phyloP scores from a whole-genome alignment of 1,140 invertebrate species.

The Drosophila truncata region DNA sequence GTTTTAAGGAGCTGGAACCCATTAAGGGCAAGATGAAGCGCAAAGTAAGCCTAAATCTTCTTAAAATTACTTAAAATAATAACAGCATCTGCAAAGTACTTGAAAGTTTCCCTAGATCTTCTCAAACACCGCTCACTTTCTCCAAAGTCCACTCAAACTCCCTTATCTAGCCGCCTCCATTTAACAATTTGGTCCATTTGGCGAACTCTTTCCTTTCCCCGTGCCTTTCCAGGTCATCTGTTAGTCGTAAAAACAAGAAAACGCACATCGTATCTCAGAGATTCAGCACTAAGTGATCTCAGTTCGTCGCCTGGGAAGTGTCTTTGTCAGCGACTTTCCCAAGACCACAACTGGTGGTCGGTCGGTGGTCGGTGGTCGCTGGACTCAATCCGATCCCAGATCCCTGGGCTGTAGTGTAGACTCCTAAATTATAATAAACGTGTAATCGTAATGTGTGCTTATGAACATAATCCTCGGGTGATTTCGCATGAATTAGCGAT shows the following conservation, averaged over 20 bases:
- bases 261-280: conserved; percentile 22
- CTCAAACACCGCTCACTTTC: conserved; percentile 8
- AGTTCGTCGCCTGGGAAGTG: conserved; percentile 14
- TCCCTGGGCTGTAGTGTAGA: conserved; percentile 58
- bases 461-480: conserved; percentile 82
- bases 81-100: background rate
- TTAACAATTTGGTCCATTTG: conserved; percentile 24
- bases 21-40: background rate
- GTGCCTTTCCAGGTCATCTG: conserved; percentile 22
- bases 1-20: background rate
- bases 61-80: background rate
- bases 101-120: background rate
- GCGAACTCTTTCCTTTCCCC: conserved; percentile 15
- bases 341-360: conserved; percentile 22
- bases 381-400: conserved; percentile 19
- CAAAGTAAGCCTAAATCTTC: background rate
- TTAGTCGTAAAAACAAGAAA: conserved; percentile 16
- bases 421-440: conserved; percentile 85
- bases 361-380: conserved; percentile 4
- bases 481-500: conserved; percentile 83
- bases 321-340: conserved; percentile 51
- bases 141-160: conserved; percentile 2
- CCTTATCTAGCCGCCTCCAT: conserved; percentile 29
- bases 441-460: conserved; percentile 85
- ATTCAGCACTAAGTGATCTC: conserved; percentile 41